Evolutionary conservation across 2,113 vertebrate species (phyloP).

Genomic region (Salminus brasiliensis): DNA sequence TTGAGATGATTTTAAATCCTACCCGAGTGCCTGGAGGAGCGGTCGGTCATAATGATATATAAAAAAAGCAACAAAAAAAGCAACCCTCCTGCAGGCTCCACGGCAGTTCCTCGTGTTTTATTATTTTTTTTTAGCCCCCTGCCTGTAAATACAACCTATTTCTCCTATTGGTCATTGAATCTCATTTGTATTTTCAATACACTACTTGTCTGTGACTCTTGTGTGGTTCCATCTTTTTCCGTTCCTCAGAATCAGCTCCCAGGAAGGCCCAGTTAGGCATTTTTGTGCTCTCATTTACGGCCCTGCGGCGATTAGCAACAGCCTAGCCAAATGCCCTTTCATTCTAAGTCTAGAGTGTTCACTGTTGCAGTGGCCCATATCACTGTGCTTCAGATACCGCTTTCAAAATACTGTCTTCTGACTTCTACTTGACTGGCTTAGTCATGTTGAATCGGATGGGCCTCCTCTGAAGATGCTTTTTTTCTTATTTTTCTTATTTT

Average conservation of each 20-base stretch:
- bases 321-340: not conserved
- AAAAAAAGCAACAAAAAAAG: too few relatives aligned
- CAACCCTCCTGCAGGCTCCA: conserved; percentile 30
- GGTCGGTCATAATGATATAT: not conserved
- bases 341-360: not conserved
- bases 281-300: not conserved
- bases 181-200: conserved; percentile 64
- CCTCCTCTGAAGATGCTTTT: conserved; percentile 14
- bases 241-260: not conserved
- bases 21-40: conserved; percentile 23
- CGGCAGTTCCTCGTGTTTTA: conserved; percentile 24
- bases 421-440: too few relatives aligned
- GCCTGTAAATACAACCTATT: conserved; percentile 70
- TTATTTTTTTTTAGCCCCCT: conserved; percentile 39
- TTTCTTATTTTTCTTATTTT: too few relatives aligned
- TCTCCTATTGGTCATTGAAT: conserved; percentile 62
- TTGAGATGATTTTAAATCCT: conserved; percentile 34
- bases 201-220: conserved; percentile 69
- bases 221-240: conserved; percentile 49
- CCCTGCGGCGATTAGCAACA: not conserved
- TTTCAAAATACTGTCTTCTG: too few relatives aligned
- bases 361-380: not conserved
- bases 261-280: not conserved
- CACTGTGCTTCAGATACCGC: not conserved
- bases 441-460: not conserved